Percentiles rank a stretch among this genome's conserved stretches.
Conservation (phyloP, 2,113 vertebrate genomes). For the Dromas ardeola region DNA sequence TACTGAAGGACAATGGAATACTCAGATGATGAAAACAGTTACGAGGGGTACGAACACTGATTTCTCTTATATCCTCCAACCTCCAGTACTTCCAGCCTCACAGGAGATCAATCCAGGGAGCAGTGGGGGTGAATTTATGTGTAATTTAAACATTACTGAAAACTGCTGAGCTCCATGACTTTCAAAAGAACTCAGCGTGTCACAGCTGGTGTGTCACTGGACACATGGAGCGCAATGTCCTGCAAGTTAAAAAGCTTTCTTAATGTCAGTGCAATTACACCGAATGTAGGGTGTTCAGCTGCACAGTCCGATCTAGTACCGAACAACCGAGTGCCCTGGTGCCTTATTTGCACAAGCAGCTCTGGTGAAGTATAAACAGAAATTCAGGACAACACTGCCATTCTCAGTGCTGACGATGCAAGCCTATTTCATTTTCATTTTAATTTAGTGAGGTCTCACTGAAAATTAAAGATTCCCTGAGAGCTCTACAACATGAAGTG, state of each 20-base stretch:
- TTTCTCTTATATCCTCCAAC: not conserved
- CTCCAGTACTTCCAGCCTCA: not conserved
- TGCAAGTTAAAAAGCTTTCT: not conserved
- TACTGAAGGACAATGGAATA: not conserved
- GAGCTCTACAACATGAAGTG: conserved; percentile 34
- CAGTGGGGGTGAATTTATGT: not conserved
- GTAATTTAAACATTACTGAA: not conserved
- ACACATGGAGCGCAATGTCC: not conserved
- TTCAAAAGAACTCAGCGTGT: not conserved
- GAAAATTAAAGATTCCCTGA: conserved; percentile 18
- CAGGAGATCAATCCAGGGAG: not conserved
- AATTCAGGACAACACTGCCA: not conserved
- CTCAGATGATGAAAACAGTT: not conserved
- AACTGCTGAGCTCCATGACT: not conserved
- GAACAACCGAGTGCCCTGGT: not conserved
- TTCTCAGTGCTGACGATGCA: not conserved
- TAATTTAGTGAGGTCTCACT: conserved; percentile 21
- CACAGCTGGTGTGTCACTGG: not conserved
- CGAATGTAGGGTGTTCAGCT: not conserved
- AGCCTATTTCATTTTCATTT: conserved; percentile 43
- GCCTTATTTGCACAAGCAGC: not conserved
- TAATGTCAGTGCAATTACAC: not conserved
- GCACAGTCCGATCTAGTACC: not conserved
- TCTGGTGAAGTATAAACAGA: not conserved
- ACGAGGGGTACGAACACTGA: not conserved